phyloP scores from a whole-genome alignment of 2,113 vertebrate species.

The Toxotes chatareus region DNA sequence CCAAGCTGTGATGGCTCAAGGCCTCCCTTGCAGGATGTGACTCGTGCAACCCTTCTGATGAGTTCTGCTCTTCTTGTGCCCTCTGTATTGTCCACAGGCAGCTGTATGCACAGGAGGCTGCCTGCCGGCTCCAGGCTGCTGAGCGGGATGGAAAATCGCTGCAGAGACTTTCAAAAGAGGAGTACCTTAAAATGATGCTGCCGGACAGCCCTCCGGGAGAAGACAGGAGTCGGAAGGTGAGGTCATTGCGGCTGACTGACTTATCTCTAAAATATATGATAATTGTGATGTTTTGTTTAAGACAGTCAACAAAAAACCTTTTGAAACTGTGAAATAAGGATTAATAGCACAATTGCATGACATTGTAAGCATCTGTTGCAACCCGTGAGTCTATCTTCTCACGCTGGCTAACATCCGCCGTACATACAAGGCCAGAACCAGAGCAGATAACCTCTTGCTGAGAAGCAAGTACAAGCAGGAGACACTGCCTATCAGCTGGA shows the following conservation, averaged over 20 bases:
- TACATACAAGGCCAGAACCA: slow-evolving; percentile 10
- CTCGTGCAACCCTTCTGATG: slow-evolving; percentile 43
- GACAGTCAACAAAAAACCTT: slow-evolving; percentile 15
- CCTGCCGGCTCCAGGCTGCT: slow-evolving; percentile 82
- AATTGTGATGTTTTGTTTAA: slow-evolving; percentile 2
- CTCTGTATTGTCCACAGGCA: slow-evolving; percentile 80
- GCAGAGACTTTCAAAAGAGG: slow-evolving; percentile 91
- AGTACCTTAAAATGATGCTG: slow-evolving; percentile 92
- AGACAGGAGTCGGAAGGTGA: slow-evolving; percentile 91
- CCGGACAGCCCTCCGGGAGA: slow-evolving; percentile 88
- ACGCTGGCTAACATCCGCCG: neutral
- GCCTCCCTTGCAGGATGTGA: slow-evolving; percentile 23
- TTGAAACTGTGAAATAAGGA: slow-evolving; percentile 18
- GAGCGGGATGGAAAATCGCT: slow-evolving; percentile 85
- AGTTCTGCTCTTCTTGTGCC: slow-evolving; percentile 58
- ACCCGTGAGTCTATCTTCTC: slow-evolving; percentile 8
- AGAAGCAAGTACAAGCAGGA: slow-evolving; percentile 34
- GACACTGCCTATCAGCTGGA: slow-evolving; percentile 54
- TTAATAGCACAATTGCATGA: neutral
- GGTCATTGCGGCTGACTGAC: slow-evolving; percentile 33
- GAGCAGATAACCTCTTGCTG: slow-evolving; percentile 49
- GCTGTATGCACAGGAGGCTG: slow-evolving; percentile 87
- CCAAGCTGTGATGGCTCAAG: slow-evolving; percentile 31
- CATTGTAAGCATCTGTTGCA: slow-evolving; percentile 10
- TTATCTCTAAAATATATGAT: neutral